Percentiles rank a stretch among this genome's conserved stretches.
Evolutionary conservation across 2,797 vertebrate genomes (phyloP).

Genomic region (Protosalanx chinensis): DNA sequence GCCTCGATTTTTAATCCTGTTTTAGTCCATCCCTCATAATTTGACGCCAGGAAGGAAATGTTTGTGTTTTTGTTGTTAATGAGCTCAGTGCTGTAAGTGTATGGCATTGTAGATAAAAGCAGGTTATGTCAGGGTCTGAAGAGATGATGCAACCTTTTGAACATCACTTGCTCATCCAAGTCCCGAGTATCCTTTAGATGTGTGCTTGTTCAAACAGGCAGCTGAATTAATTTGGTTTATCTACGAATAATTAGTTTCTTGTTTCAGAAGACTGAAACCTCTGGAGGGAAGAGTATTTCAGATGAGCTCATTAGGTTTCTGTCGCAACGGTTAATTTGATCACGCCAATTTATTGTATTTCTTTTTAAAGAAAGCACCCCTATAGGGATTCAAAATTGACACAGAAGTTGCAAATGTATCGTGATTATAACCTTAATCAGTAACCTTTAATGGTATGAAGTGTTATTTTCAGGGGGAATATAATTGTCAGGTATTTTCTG

Average conservation of each 20-base stretch:
- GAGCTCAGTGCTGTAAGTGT: conserved; percentile 19
- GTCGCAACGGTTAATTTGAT: neutral
- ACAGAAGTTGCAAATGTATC: neutral
- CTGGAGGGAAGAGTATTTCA: neutral
- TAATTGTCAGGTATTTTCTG: conserved; percentile 33
- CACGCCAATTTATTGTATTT: neutral
- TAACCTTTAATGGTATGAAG: conserved; percentile 5
- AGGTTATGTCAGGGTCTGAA: neutral
- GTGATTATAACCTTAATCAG: neutral
- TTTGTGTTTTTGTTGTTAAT: conserved; percentile 39
- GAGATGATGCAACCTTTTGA: conserved; percentile 5
- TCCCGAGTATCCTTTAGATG: too few species aligned
- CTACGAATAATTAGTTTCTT: neutral
- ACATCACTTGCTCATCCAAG: conserved; percentile 3
- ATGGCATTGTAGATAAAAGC: conserved; percentile 6
- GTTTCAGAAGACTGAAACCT: neutral
- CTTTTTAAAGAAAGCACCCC: neutral
- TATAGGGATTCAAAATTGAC: neutral
- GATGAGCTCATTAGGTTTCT: neutral
- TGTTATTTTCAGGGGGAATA: conserved; percentile 6
- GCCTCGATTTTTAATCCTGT: neutral
- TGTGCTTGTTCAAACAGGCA: neutral
- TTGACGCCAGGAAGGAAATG: neutral
- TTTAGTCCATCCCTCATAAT: conserved; percentile 18
- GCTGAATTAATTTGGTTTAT: neutral